Conservation (phyloP, 2,113 vertebrate genomes). For the Fregata magnificens region DNA sequence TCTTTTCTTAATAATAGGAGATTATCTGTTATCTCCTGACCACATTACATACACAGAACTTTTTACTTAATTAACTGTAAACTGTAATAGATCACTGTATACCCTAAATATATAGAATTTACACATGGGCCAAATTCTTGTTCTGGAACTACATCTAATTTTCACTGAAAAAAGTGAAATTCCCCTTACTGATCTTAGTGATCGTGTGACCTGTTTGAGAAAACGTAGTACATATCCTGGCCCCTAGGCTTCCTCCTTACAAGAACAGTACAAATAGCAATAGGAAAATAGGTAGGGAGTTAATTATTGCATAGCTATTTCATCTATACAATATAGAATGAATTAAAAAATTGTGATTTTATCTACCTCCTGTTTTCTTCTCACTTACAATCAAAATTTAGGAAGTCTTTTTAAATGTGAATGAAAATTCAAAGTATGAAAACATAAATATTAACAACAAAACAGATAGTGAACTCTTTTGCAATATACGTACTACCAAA, state of each 20-base stretch:
- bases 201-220: not conserved
- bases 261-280: not conserved
- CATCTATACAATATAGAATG: not conserved
- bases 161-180: not conserved
- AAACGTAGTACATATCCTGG: not conserved
- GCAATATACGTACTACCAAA: not conserved
- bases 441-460: not conserved
- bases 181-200: not conserved
- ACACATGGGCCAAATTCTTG: not conserved
- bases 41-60: not conserved
- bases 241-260: not conserved
- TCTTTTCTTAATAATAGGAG: not conserved
- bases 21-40: not conserved
- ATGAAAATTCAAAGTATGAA: not conserved
- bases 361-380: not conserved
- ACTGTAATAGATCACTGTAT: not conserved
- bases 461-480: not conserved
- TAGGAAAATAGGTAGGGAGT: not conserved
- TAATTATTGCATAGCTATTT: not conserved
- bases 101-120: not conserved
- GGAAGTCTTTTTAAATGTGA: not conserved
- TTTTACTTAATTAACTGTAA: not conserved
- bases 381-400: not conserved
- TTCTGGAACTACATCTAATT: not conserved
- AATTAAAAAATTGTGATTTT: not conserved